These are phyloP conservation scores for Trachelus troglodyta DNA, from an alignment of 2,888 invertebrate species.

Conservation along the genomic window DNA sequence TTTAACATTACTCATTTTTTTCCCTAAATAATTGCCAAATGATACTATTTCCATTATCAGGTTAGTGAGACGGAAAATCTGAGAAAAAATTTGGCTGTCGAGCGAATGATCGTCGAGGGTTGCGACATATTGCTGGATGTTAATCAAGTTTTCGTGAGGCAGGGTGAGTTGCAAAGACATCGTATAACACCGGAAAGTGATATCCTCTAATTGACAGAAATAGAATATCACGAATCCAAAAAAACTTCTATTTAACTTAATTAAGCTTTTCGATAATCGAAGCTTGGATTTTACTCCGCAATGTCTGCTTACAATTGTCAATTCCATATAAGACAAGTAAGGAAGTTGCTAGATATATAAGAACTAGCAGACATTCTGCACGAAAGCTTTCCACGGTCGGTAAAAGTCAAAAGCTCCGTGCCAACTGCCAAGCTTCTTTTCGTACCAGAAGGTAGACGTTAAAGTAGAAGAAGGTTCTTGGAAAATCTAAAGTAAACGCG, in stretches of 20 bases:
- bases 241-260: neutral
- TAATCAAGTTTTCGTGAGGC: slow-evolving; percentile 92
- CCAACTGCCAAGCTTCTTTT: neutral
- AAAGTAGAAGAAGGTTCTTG: neutral
- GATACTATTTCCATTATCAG: slow-evolving; percentile 60
- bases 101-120: slow-evolving; percentile 93
- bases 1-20: neutral
- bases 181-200: neutral
- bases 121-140: slow-evolving; percentile 93
- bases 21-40: neutral
- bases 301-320: neutral
- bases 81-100: slow-evolving; percentile 89
- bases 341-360: neutral
- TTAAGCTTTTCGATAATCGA: neutral
- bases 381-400: slow-evolving; percentile 19
- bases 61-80: slow-evolving; percentile 93
- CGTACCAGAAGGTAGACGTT: neutral
- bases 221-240: neutral
- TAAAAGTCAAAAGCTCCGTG: slow-evolving; percentile 22
- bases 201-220: neutral
- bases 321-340: neutral
- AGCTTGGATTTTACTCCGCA: neutral
- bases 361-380: neutral
- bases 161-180: slow-evolving; percentile 71
- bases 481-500: neutral